Evolutionary conservation across 2,113 vertebrate species (phyloP).

Genomic region (Myiopsitta monachus): DNA sequence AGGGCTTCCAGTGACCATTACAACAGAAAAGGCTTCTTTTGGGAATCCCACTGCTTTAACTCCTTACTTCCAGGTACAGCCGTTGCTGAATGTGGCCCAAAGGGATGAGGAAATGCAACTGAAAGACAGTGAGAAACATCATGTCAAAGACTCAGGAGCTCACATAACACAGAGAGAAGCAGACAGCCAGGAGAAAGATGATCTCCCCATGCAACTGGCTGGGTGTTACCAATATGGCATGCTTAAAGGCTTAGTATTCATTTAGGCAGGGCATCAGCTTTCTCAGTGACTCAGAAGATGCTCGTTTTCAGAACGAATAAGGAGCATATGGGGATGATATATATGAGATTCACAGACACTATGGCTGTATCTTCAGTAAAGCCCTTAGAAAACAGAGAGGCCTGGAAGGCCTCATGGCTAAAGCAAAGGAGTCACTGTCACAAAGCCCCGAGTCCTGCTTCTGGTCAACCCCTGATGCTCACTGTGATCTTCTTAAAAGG

Average conservation of each 20-base stretch:
- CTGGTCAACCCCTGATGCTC: background rate
- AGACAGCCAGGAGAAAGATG: constrained; percentile 58
- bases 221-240: background rate
- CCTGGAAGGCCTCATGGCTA: background rate
- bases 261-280: background rate
- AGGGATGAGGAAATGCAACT: constrained; percentile 51
- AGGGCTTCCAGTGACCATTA: background rate
- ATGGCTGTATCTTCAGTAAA: background rate
- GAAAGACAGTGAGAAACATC: constrained; percentile 30
- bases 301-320: background rate
- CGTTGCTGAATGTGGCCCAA: constrained; percentile 12
- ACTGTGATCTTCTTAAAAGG: background rate
- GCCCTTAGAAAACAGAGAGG: background rate
- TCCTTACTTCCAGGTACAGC: constrained; percentile 35
- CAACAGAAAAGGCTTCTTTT: background rate
- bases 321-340: background rate
- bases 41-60: background rate
- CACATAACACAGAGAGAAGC: background rate
- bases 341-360: background rate
- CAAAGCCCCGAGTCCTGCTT: background rate
- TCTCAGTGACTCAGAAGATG: background rate
- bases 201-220: constrained; percentile 25
- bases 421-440: background rate
- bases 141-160: constrained; percentile 21
- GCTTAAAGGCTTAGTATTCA: background rate